Evolutionary conservation across 2,113 vertebrate species (phyloP).

Genomic region (Solea solea): DNA sequence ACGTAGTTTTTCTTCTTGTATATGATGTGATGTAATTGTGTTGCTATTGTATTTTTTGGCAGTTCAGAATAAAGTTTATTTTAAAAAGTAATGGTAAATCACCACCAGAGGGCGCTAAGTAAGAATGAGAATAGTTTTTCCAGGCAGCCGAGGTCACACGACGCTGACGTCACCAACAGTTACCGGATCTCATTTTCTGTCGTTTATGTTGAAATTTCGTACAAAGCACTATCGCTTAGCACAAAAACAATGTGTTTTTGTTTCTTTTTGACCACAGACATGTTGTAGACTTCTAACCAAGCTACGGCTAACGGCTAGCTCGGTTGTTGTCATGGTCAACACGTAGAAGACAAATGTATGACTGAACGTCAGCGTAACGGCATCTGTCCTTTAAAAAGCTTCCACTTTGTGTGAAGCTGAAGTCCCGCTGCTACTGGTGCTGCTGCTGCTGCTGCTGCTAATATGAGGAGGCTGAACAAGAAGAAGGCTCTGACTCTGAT

Average conservation of each 20-base stretch:
- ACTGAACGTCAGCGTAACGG: too few species aligned
- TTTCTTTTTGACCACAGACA: not conserved
- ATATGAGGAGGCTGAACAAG: slow-evolving; percentile 93
- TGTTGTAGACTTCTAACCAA: not conserved
- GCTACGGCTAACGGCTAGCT: not conserved
- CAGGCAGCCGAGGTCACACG: slow-evolving; percentile 18
- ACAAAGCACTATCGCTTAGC: too few species aligned
- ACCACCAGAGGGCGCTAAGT: slow-evolving; percentile 37
- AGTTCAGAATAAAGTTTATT: too few species aligned
- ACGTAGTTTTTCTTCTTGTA: too few species aligned
- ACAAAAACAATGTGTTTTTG: too few species aligned
- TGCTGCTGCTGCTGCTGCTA: not conserved
- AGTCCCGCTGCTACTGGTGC: too few species aligned
- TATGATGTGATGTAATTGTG: too few species aligned
- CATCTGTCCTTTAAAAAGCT: too few species aligned
- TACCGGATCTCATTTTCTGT: not conserved
- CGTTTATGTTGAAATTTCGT: too few species aligned
- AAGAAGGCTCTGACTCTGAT: slow-evolving; percentile 95
- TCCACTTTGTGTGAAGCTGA: too few species aligned
- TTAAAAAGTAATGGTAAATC: not conserved
- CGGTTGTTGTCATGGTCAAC: slow-evolving; percentile 23
- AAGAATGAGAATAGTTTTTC: not conserved
- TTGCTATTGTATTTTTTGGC: too few species aligned
- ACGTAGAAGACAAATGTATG: not conserved
- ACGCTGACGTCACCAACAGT: not conserved